Percentiles rank a stretch among this genome's conserved stretches.
Evolutionary conservation across 2,888 invertebrate genomes (phyloP).

Genomic region (Drosophila austrosaltans): DNA sequence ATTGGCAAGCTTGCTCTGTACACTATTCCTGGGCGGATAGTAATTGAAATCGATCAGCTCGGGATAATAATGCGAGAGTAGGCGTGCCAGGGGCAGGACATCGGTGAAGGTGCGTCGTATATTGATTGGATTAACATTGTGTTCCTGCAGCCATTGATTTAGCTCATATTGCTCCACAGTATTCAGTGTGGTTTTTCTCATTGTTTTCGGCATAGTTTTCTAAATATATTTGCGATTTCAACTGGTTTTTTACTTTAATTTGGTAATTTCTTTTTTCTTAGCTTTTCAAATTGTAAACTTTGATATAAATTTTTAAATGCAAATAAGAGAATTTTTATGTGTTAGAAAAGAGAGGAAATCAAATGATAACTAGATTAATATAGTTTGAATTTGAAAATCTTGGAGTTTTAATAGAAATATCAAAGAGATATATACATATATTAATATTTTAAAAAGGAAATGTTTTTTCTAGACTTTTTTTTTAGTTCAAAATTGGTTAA

Average conservation of each 20-base stretch:
- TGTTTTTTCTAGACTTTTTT: no score
- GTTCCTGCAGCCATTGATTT: conserved; percentile 47
- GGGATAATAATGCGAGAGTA: conserved; percentile 88
- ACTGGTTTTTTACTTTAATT: no score
- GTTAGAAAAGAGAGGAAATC: no score
- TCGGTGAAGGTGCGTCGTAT: conserved; percentile 91
- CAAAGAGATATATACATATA: no score
- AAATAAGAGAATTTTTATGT: no score
- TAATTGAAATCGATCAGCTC: conserved; percentile 90
- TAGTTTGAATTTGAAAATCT: no score
- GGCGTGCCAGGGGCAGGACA: conserved; percentile 87
- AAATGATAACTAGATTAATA: no score
- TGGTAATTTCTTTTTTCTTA: no score
- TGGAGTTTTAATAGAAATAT: no score
- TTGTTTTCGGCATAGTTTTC: conserved; percentile 14
- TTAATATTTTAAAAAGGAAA: no score
- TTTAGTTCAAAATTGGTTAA: neutral
- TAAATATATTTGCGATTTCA: neutral
- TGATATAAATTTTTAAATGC: no score
- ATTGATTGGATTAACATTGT: conserved; percentile 36
- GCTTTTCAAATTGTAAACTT: no score
- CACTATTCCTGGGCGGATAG: conserved; percentile 88
- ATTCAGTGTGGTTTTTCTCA: conserved; percentile 39
- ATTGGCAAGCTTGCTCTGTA: conserved; percentile 88
- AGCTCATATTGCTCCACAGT: conserved; percentile 47